phyloP scores from a whole-genome alignment of 1,140 invertebrate genomes.

The Ceratoteleas bidentatus region DNA sequence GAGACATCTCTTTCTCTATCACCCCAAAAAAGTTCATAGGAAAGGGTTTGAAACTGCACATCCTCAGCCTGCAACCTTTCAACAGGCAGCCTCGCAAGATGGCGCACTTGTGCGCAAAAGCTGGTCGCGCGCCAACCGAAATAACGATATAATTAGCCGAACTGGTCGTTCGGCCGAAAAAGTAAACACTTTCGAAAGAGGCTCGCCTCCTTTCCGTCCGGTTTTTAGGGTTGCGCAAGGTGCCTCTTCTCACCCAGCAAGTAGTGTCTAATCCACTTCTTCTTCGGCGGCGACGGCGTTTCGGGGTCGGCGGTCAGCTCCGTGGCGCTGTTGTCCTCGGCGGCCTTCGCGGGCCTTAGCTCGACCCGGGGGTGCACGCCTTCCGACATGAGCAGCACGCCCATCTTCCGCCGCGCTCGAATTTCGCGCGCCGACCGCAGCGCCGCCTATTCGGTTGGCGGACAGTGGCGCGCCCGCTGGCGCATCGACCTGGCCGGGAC shows the following conservation, averaged over 20 bases:
- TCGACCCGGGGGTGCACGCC: slow-evolving; percentile 71
- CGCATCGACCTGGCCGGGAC: no score
- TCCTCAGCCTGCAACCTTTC: no score
- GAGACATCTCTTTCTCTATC: no score
- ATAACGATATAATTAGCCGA: slow-evolving; percentile 73
- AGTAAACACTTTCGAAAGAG: slow-evolving; percentile 62
- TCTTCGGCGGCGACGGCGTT: slow-evolving; percentile 84
- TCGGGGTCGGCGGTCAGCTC: slow-evolving; percentile 14
- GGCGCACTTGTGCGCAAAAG: slow-evolving; percentile 47
- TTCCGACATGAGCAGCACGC: slow-evolving; percentile 76
- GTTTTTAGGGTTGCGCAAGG: slow-evolving; percentile 12
- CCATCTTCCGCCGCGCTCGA: slow-evolving; percentile 71
- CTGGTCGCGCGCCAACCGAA: slow-evolving; percentile 72
- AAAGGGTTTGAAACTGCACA: no score
- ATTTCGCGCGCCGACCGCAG: slow-evolving; percentile 52
- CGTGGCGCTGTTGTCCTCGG: slow-evolving; percentile 18
- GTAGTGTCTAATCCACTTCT: slow-evolving; percentile 88
- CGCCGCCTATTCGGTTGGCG: slow-evolving; percentile 33
- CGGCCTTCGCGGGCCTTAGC: slow-evolving; percentile 54
- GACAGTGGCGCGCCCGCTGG: no score
- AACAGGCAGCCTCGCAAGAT: slow-evolving; percentile 44
- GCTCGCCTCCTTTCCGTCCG: slow-evolving; percentile 1
- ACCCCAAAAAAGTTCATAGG: no score
- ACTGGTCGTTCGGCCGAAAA: slow-evolving; percentile 67
- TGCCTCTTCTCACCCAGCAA: slow-evolving; percentile 79